These are phyloP conservation scores for Campoletis raptor DNA, from an alignment of 2,888 invertebrate genomes.

Conservation along the genomic window DNA sequence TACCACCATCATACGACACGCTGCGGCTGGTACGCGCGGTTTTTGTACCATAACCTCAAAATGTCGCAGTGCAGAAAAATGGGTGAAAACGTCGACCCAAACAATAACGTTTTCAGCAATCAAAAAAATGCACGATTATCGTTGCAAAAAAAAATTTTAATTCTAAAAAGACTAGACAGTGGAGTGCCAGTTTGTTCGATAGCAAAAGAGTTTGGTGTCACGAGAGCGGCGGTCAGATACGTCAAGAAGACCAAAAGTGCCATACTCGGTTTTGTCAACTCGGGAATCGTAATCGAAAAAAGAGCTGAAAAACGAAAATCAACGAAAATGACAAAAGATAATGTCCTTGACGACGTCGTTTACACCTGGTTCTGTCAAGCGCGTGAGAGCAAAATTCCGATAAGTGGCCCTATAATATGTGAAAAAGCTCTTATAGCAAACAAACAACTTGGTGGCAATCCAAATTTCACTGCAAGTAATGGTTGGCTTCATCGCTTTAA, in stretches of 20 bases:
- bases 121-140: neutral
- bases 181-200: neutral
- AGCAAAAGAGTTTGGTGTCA: neutral
- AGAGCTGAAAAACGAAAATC: neutral
- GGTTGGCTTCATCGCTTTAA: conserved; percentile 8
- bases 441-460: too few relatives aligned
- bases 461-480: too few relatives aligned
- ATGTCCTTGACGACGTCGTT: too few relatives aligned
- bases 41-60: neutral
- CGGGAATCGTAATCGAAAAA: neutral
- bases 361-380: too few relatives aligned
- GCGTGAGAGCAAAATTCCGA: too few relatives aligned
- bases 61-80: neutral
- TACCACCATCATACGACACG: neutral
- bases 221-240: conserved; percentile 14
- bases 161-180: neutral
- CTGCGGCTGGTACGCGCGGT: neutral
- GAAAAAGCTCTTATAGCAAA: too few relatives aligned
- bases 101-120: neutral
- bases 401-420: too few relatives aligned
- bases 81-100: neutral
- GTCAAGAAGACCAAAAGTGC: neutral
- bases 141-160: neutral
- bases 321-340: too few relatives aligned
- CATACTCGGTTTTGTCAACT: neutral